Evolutionary conservation across 2,797 vertebrate species (phyloP).

Genomic region (Moxostoma hubbsi): DNA sequence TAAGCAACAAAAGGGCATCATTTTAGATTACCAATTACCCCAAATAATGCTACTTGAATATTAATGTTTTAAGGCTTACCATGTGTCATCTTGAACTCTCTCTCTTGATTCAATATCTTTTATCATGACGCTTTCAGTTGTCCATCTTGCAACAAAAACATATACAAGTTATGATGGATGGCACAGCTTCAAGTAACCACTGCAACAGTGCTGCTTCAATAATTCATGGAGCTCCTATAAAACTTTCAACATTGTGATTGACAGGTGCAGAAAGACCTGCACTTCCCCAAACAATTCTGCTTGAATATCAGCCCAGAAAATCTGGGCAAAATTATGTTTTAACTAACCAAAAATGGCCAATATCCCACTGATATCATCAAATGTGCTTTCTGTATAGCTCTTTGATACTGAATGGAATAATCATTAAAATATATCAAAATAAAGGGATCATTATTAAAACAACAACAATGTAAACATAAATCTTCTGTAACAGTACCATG

Average conservation of each 20-base stretch:
- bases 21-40: background rate
- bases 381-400: background rate
- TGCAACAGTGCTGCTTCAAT: conserved; percentile 12
- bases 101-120: conserved; percentile 85
- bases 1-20: background rate
- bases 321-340: background rate
- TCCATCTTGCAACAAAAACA: conserved; percentile 72
- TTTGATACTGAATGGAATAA: background rate
- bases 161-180: background rate
- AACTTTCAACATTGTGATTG: background rate
- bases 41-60: background rate
- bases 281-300: background rate
- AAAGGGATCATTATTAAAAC: background rate
- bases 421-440: background rate
- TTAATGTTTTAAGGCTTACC: conserved; percentile 57
- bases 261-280: background rate
- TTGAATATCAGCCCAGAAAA: background rate
- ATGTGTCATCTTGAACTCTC: conserved; percentile 73
- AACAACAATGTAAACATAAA: background rate
- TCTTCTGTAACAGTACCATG: background rate
- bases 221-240: background rate
- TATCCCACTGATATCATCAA: background rate
- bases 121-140: conserved; percentile 77
- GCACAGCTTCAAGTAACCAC: conserved; percentile 21
- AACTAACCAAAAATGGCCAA: background rate